Base-by-base conservation (phyloP, 2,797 vertebrate species). In the Lepidocolaptes lacrymiger region DNA sequence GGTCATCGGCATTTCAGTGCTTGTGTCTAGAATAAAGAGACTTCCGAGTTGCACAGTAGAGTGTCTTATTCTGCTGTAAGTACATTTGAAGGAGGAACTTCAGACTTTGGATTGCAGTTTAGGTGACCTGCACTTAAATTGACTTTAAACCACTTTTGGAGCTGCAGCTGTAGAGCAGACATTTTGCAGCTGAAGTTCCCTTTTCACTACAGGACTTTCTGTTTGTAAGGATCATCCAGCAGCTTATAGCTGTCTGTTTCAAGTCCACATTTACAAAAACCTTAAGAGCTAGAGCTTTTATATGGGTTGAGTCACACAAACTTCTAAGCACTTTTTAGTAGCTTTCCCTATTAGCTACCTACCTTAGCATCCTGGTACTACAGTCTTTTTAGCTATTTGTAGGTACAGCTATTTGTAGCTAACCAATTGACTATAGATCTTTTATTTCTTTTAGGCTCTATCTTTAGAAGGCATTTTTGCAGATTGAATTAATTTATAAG, bases 391-490 rank as follows among this genome's bases (percentile, higher is more conserved):
- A 88, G 49, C 66, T 91, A 64, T 85, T 92, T 84, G 78, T 72
- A 90, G 74, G 64, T 77, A 34, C 46, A 78, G 51, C 62, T 88
- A 44, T 85, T 88, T 68, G 82, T 85, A 89, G 67, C 27, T 81
- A 76, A 75, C 44, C 18, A 28, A 0, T 24, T 82, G 63, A 54
- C 22, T 69, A 7, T 12, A 59, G 43, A 56, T 66, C 36, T 62
- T 63, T 20, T 52, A 0, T 63, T 89, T 92, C 66, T 82, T 91
- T 69, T 18, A 46, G 26, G 18, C 34, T 81, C 16, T 87, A 49
- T 85, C 56, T 88, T 95, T 83, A 89, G 75, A 83, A 82, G 10
- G 30, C 41, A 24, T 77, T 92, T 79, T 89, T 88, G 32, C 30
- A 75, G 54, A 49, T 39, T 34, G 52, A 74, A 59, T 89, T 85